These are phyloP conservation scores for Epinephelus malabaricus DNA, from an alignment of 2,797 vertebrate genomes.

Conservation along the genomic window DNA sequence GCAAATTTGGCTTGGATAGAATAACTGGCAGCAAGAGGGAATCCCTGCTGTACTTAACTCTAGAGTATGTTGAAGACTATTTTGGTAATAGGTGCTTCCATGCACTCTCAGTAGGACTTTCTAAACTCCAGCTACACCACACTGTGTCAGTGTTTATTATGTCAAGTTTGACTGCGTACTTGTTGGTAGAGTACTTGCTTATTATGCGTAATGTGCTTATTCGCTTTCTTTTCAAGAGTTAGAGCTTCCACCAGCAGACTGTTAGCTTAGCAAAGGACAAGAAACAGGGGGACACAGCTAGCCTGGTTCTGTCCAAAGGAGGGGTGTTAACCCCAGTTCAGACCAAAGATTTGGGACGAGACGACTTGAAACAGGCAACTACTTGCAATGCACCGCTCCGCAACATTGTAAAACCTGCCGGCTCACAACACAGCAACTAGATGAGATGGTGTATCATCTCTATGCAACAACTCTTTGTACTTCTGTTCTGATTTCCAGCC, in stretches of 20 bases:
- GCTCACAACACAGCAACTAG: too few relatives aligned
- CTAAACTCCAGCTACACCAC: not conserved
- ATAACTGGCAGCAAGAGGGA: slow-evolving; percentile 8
- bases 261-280: too few relatives aligned
- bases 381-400: too few relatives aligned
- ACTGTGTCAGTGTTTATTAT: not conserved
- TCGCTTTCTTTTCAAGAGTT: not conserved
- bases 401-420: too few relatives aligned
- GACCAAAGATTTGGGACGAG: too few relatives aligned
- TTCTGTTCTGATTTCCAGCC: too few relatives aligned
- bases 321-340: too few relatives aligned
- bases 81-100: slow-evolving; percentile 1
- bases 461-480: too few relatives aligned
- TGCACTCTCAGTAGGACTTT: slow-evolving; percentile 5
- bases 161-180: not conserved
- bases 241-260: not conserved
- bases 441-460: too few relatives aligned
- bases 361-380: too few relatives aligned
- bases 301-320: too few relatives aligned
- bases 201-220: not conserved
- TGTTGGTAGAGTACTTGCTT: not conserved
- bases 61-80: not conserved
- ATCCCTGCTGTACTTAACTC: slow-evolving; percentile 7
- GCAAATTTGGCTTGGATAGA: not conserved
- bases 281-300: too few relatives aligned